Evolutionary conservation across 2,888 invertebrate genomes (phyloP).

Genomic region (Tipula vernalis): DNA sequence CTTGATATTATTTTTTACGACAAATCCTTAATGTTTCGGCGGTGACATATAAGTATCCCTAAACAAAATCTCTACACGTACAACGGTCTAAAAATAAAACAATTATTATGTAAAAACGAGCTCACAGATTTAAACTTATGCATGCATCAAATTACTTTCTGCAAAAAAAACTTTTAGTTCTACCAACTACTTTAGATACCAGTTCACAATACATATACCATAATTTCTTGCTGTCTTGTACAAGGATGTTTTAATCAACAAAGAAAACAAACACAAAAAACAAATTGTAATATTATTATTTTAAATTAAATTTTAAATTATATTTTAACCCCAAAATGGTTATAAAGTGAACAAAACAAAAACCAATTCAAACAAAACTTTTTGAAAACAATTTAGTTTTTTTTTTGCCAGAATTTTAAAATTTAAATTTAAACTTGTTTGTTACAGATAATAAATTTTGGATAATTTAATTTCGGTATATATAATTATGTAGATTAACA

Average conservation of each 20-base stretch:
- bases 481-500: not conserved
- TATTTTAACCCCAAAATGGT: not conserved
- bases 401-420: not conserved
- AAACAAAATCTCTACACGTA: too few relatives aligned
- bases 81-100: too few relatives aligned
- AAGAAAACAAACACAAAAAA: not conserved
- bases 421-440: not conserved
- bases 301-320: not conserved
- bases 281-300: not conserved
- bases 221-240: not conserved
- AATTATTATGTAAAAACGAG: too few relatives aligned
- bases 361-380: not conserved
- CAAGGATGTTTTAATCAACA: not conserved
- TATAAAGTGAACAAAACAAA: not conserved
- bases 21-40: too few relatives aligned
- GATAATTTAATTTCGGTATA: not conserved
- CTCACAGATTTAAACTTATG: too few relatives aligned
- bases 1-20: too few relatives aligned
- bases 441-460: not conserved
- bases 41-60: too few relatives aligned
- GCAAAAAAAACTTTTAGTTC: too few relatives aligned
- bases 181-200: not conserved
- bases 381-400: not conserved
- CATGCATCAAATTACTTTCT: too few relatives aligned
- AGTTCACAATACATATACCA: not conserved